These are phyloP conservation scores for Eurystomus gularis DNA, from an alignment of 2,113 vertebrate genomes.

Conservation along the genomic window DNA sequence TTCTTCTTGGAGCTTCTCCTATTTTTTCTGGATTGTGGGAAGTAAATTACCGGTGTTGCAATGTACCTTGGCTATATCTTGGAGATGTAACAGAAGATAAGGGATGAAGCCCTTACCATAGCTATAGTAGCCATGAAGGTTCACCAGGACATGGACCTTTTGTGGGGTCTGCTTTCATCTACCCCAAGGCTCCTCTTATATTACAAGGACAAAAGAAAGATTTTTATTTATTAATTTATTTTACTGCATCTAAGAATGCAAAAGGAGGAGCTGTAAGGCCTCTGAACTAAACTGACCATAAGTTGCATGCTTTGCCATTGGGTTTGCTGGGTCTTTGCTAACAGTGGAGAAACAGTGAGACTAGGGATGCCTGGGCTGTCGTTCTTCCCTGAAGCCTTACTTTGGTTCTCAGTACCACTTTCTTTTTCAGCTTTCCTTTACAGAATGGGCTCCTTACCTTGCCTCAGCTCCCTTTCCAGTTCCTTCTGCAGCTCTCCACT, in stretches of 20 bases:
- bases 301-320: background rate
- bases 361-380: background rate
- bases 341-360: background rate
- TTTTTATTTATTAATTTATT: background rate
- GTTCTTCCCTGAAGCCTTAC: background rate
- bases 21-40: no score
- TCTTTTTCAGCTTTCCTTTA: background rate
- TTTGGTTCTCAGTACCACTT: background rate
- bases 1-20: background rate
- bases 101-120: background rate
- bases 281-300: background rate
- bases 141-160: background rate
- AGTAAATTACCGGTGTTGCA: background rate
- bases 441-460: background rate
- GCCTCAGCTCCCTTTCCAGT: background rate
- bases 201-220: background rate
- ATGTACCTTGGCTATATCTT: background rate
- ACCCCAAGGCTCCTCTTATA: background rate
- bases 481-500: background rate
- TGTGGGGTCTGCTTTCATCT: background rate
- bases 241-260: background rate
- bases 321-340: background rate
- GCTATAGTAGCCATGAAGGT: background rate
- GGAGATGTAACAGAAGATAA: background rate
- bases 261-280: background rate